Percentiles rank a stretch among this genome's conserved stretches.
These are phyloP conservation scores for Sphaeramia orbicularis DNA, from an alignment of 2,797 vertebrate species.

Conservation along the genomic window DNA sequence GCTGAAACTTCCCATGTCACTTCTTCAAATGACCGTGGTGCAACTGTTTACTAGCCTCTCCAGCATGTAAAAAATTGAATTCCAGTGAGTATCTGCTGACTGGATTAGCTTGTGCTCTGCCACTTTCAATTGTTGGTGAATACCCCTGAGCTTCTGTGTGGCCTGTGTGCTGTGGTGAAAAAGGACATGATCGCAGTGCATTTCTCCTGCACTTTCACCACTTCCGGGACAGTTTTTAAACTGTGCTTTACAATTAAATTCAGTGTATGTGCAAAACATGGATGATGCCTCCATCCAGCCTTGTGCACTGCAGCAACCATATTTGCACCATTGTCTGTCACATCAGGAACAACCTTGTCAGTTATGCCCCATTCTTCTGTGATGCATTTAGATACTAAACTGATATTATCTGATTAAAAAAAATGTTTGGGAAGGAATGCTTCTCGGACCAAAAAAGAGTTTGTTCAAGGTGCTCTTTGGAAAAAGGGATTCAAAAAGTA, in stretches of 20 bases:
- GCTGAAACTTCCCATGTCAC: slow-evolving; percentile 20
- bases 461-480: no score
- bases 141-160: slow-evolving; percentile 26
- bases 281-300: slow-evolving; percentile 41
- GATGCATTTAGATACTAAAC: neutral
- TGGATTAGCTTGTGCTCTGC: slow-evolving; percentile 41
- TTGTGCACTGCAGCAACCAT: slow-evolving; percentile 45
- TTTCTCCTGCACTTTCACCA: slow-evolving; percentile 27
- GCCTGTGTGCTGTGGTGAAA: slow-evolving; percentile 37
- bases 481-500: no score
- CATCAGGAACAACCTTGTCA: slow-evolving; percentile 22
- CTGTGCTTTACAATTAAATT: slow-evolving; percentile 31
- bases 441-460: slow-evolving; percentile 18
- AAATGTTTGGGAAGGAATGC: no score
- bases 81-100: slow-evolving; percentile 41
- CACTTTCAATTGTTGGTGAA: slow-evolving; percentile 29
- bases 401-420: slow-evolving; percentile 24
- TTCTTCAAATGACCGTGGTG: slow-evolving; percentile 27
- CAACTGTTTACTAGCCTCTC: slow-evolving; percentile 31
- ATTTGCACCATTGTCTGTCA: slow-evolving; percentile 44
- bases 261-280: slow-evolving; percentile 33
- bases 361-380: slow-evolving; percentile 35
- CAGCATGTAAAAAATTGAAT: slow-evolving; percentile 41
- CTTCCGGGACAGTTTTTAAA: slow-evolving; percentile 20
- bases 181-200: slow-evolving; percentile 20